Conservation (phyloP, 1,140 invertebrate genomes). For the Diachasmimorpha longicaudata region DNA sequence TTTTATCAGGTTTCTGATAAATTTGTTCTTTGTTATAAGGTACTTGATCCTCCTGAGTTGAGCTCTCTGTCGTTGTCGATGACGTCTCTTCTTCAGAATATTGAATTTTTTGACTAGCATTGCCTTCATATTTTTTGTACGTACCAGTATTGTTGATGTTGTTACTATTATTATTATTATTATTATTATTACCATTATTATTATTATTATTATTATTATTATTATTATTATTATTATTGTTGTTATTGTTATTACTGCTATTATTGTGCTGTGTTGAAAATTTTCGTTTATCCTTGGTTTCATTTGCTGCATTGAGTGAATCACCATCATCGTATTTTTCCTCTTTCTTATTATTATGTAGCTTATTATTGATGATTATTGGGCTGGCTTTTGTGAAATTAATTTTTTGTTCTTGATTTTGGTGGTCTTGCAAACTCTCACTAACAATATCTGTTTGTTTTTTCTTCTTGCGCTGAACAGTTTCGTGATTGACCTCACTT, state of each 20-base stretch:
- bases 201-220: constrained; percentile 46
- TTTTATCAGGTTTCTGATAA: constrained; percentile 54
- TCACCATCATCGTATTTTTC: constrained; percentile 34
- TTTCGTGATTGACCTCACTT: constrained; percentile 1
- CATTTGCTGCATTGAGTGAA: constrained; percentile 27
- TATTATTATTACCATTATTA: too few species aligned
- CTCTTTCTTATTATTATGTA: constrained; percentile 39
- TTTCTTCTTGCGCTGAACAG: constrained; percentile 29
- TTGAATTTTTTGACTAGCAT: constrained; percentile 52
- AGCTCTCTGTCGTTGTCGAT: constrained; percentile 77
- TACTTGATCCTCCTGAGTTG: constrained; percentile 64
- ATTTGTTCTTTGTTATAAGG: constrained; percentile 37
- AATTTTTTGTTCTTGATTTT: constrained; percentile 9
- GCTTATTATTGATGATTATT: constrained; percentile 8
- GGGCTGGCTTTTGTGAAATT: constrained; percentile 36
- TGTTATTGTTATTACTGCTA: too few species aligned
- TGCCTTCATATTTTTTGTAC: constrained; percentile 53
- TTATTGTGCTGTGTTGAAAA: constrained; percentile 36
- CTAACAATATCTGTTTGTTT: background rate
- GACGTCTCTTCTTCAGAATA: constrained; percentile 73
- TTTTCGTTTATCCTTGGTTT: constrained; percentile 24
- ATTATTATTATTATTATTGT: constrained; percentile 1
- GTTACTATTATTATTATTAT: constrained; percentile 3
- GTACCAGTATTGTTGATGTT: constrained; percentile 45
- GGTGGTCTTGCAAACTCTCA: constrained; percentile 34